These are phyloP conservation scores for Synanthedon vespiformis DNA, from an alignment of 2,888 invertebrate genomes.

Conservation along the genomic window DNA sequence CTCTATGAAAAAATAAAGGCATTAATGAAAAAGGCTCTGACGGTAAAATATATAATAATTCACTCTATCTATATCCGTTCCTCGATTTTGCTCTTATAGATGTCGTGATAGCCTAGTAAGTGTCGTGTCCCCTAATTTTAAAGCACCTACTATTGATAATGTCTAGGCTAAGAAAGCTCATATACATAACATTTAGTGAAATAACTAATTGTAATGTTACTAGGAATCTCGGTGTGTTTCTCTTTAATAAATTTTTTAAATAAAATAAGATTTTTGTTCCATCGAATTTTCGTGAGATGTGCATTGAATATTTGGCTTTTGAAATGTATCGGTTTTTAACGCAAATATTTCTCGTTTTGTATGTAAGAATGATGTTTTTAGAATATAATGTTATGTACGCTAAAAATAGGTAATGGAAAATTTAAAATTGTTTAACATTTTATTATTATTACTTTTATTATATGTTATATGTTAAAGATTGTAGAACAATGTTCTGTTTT, in stretches of 20 bases:
- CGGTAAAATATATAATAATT: conserved; percentile 9
- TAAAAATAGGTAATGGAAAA: too few species aligned
- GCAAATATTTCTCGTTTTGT: neutral
- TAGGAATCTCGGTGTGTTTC: conserved; percentile 44
- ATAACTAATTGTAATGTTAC: conserved; percentile 23
- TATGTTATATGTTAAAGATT: neutral
- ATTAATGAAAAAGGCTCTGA: neutral
- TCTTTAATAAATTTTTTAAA: conserved; percentile 30
- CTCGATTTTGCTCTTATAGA: conserved; percentile 67
- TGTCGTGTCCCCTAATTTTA: conserved; percentile 48
- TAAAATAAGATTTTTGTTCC: conserved; percentile 19
- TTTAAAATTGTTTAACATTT: too few species aligned
- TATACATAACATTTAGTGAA: conserved; percentile 48
- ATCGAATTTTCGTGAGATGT: conserved; percentile 13
- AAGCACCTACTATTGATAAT: neutral
- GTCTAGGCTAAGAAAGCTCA: conserved; percentile 49
- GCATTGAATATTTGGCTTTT: neutral
- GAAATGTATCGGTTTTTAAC: neutral
- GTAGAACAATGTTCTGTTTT: neutral
- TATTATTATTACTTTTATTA: too few species aligned
- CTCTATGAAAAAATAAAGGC: too few species aligned
- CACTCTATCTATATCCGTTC: conserved; percentile 63
- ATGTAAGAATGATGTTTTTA: too few species aligned
- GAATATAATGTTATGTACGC: too few species aligned
- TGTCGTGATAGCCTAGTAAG: conserved; percentile 66